Evolutionary conservation across 2,113 vertebrate species (phyloP), one percentile per base, ranked within the genome.

Genomic region (Phaetusa simplex): DNA sequence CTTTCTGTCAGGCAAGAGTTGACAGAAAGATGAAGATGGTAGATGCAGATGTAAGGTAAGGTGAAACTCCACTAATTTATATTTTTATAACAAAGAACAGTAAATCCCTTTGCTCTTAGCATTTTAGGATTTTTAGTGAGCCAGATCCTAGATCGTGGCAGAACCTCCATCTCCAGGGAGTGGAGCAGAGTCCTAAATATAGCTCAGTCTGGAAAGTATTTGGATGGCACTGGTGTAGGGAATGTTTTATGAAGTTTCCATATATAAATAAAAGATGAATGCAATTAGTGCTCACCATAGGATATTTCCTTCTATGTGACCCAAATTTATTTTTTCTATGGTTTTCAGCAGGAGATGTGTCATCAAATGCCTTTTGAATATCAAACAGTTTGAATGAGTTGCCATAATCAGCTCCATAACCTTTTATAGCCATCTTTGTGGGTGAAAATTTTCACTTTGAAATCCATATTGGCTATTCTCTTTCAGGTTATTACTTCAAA

Each of bases 221-320:
- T 84, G 89, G 71, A 95, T 95, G 89, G 67, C 84, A 77, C 70
- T 82, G 24, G 71, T 5, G 45, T 91, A 88, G 82, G 56, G 58
- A 94, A 95, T 90, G 77, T 81, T 93, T 92, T 86, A 80, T 93
- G 95, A 97, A 52, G 64, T 92, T 95, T 96, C 86, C 80, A 86
- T 66, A 52, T 47, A 94, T 96, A 94, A 95, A 96, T 96, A 95
- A 97, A 96, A 92, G 82, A 97, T 96, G 91, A 94, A 91, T 83
- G 94, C 89, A 96, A 96, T 97, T 97, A 97, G 79, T 86, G 72
- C 80, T 96, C 96, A 95, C 89, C 91, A 80, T 95, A 91, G 94
- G 92, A 86, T 79, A 79, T 86, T 93, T 95, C 84, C 47, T 93
- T 92, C 94, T 81, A 1, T 88, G 94, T 93, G 95, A 97, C 92